phyloP scores from a whole-genome alignment of 2,888 invertebrate genomes.

The Drosophila bunnanda region DNA sequence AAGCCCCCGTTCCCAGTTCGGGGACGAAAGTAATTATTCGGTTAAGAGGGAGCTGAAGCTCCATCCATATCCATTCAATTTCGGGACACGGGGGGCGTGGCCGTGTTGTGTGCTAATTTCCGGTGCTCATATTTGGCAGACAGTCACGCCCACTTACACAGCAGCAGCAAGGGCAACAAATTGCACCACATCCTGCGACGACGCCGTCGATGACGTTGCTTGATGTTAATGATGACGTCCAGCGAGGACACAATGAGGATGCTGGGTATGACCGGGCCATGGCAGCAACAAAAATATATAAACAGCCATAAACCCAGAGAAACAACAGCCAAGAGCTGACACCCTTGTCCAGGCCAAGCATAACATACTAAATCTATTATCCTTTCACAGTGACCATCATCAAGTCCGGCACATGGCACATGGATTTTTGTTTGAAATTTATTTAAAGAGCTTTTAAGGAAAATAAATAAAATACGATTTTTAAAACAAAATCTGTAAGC shows the following conservation, averaged over 20 bases:
- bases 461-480: background rate
- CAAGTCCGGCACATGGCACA: background rate
- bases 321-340: slow-evolving; percentile 47
- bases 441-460: background rate
- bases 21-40: slow-evolving; percentile 73
- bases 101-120: slow-evolving; percentile 69
- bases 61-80: slow-evolving; percentile 66
- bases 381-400: slow-evolving; percentile 65
- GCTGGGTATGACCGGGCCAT: slow-evolving; percentile 40
- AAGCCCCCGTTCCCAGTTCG: slow-evolving; percentile 31
- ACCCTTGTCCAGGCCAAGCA: slow-evolving; percentile 51
- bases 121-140: slow-evolving; percentile 78
- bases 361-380: slow-evolving; percentile 80
- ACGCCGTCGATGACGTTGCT: slow-evolving; percentile 36
- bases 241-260: slow-evolving; percentile 13
- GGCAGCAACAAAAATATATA: slow-evolving; percentile 46
- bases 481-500: too few relatives aligned
- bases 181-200: slow-evolving; percentile 74
- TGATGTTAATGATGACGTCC: slow-evolving; percentile 33
- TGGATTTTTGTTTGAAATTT: background rate
- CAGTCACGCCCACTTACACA: slow-evolving; percentile 68
- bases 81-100: slow-evolving; percentile 33
- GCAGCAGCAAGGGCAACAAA: slow-evolving; percentile 51
- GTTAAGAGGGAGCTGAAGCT: slow-evolving; percentile 37
- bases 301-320: slow-evolving; percentile 34